phyloP scores from a whole-genome alignment of 2,113 vertebrate genomes.

The Corythaeola cristata region DNA sequence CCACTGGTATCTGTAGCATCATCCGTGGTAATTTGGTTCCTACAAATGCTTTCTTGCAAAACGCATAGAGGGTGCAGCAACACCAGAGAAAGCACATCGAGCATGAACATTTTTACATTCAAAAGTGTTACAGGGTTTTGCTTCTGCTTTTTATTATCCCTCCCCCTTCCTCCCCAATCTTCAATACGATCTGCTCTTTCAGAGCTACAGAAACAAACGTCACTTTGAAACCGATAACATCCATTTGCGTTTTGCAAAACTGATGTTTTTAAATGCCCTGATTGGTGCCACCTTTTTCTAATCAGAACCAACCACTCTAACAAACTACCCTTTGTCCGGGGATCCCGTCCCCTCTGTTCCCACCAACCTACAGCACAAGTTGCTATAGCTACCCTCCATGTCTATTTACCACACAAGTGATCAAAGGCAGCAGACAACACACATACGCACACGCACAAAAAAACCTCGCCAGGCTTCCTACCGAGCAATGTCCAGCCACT shows the following conservation, averaged over 20 bases:
- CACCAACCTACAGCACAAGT: constrained; percentile 76
- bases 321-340: constrained; percentile 82
- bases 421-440: constrained; percentile 81
- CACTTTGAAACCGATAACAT: constrained; percentile 50
- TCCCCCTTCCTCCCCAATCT: background rate
- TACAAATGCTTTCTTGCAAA: background rate
- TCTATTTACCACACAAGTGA: constrained; percentile 86
- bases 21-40: background rate
- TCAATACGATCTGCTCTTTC: background rate
- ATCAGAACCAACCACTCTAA: constrained; percentile 78
- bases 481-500: constrained; percentile 75
- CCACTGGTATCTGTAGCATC: background rate
- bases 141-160: constrained; percentile 27
- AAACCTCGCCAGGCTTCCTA: constrained; percentile 77
- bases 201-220: constrained; percentile 6
- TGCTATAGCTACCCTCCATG: constrained; percentile 83
- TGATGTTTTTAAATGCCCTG: constrained; percentile 50
- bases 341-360: constrained; percentile 65
- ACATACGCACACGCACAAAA: constrained; percentile 51
- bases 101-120: background rate
- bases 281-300: constrained; percentile 73
- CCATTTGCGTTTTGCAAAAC: constrained; percentile 40
- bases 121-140: background rate
- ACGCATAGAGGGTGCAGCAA: background rate
- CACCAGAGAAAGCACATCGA: background rate